Evolutionary conservation across 1,140 invertebrate genomes (phyloP), one percentile per base, ranked within the genome.

Genomic region (Mactra quadrangularis): DNA sequence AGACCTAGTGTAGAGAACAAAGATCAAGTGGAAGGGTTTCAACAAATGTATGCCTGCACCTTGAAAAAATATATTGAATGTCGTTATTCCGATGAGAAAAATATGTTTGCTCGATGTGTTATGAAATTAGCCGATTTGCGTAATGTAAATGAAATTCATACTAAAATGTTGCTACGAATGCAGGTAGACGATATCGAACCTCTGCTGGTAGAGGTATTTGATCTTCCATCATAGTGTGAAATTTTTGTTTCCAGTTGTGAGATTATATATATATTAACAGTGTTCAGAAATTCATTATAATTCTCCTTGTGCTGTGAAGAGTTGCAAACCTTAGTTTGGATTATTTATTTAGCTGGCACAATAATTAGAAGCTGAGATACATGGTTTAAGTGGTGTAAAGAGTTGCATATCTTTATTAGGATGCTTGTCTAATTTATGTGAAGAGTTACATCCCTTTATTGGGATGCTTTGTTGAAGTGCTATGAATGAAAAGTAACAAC

Each of bases 91-190:
- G 76, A 89, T 0, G 89, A 92, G 35, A 84, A 86, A 50, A 89
- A 85, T 0, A 75, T 91, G 74, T 91, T 92, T 72, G 88, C 91
- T 17, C 84, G 86, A 15, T 83, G 91, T 13, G 77, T 92, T 25
- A 89, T 91, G 89, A 91, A 91, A 81, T 77, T 92, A 35, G 89
- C 90, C 3, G 91, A 92, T 77, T 81, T 92, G 3, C 82, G 91
- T 13, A 89, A 92, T 79, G 90, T 92, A 60, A 91, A 91, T 77
- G 91, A 91, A 78, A 85, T 89, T 33, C 91, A 92, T 87, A 87
- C 91, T 0, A 89, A 89, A 86, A 91, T 92, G 91, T 85, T 92
- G 82, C 83, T 90, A 29, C 85, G 85, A 74, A 91, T 92, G 90
- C 88, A 90, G 41, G 71, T 90, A 17, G 88, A 90, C 31, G 87